Percentiles rank a stretch among this genome's conserved stretches.
Conservation (phyloP, 2,888 invertebrate species). For the Philopedon plagiatum region DNA sequence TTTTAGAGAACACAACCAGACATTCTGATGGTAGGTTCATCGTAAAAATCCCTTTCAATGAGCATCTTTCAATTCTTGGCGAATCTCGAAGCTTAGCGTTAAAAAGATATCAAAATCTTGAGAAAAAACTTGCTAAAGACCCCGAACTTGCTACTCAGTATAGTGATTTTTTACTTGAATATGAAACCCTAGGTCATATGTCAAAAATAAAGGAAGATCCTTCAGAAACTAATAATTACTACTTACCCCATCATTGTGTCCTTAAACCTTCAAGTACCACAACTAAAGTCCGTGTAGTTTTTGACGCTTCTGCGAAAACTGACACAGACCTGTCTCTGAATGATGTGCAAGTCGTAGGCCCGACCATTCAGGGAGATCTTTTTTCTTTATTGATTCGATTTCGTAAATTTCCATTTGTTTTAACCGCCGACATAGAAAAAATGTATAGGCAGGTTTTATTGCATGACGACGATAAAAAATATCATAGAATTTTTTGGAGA, state of each 20-base stretch:
- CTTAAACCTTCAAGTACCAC: too few relatives aligned
- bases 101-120: too few relatives aligned
- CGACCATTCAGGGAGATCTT: background rate
- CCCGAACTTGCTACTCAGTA: too few relatives aligned
- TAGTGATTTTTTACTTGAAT: too few relatives aligned
- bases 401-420: background rate
- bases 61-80: background rate
- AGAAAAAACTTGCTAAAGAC: too few relatives aligned
- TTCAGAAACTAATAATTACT: too few relatives aligned
- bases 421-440: background rate
- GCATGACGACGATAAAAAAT: background rate
- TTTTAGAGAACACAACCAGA: background rate
- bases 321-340: background rate
- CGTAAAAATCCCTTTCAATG: background rate
- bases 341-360: background rate
- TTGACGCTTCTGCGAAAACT: background rate
- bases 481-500: slow-evolving; percentile 8
- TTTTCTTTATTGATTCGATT: background rate
- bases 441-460: background rate
- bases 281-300: too few relatives aligned
- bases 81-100: too few relatives aligned
- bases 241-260: too few relatives aligned
- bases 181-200: too few relatives aligned
- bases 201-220: too few relatives aligned
- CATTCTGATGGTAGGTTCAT: background rate